Conservation (phyloP, 2,888 invertebrate genomes). For the Trilocha varians region DNA sequence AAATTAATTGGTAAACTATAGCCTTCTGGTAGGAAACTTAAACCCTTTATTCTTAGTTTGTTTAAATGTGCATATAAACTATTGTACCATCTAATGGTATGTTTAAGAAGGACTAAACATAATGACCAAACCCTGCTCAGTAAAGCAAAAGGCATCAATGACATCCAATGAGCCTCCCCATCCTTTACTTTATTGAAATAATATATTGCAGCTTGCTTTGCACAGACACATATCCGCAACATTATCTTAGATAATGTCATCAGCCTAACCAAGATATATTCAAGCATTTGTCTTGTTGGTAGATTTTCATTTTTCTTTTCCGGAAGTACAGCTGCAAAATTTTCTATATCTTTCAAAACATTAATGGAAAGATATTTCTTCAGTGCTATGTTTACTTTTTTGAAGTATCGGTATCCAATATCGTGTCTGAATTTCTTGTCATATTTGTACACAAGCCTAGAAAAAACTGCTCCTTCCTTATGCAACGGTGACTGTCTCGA, state of each 20-base stretch:
- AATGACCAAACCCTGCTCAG: conserved; percentile 72
- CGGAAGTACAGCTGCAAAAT: conserved; percentile 41
- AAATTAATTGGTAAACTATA: conserved; percentile 61
- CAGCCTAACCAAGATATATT: conserved; percentile 67
- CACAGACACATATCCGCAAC: conserved; percentile 57
- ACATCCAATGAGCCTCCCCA: conserved; percentile 73
- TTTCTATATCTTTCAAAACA: conserved; percentile 54
- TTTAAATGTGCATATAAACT: conserved; percentile 45
- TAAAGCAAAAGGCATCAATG: conserved; percentile 68
- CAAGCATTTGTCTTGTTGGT: conserved; percentile 74
- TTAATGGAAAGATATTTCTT: conserved; percentile 62
- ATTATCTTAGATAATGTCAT: conserved; percentile 73
- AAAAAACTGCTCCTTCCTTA: conserved; percentile 68
- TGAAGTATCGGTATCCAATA: conserved; percentile 69
- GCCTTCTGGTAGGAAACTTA: conserved; percentile 56
- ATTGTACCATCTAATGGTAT: conserved; percentile 66
- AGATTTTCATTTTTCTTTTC: conserved; percentile 41
- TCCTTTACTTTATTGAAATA: conserved; percentile 64
- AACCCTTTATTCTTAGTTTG: conserved; percentile 53
- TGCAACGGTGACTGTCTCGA: conserved; percentile 63
- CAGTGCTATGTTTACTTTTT: conserved; percentile 67
- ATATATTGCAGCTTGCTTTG: conserved; percentile 61
- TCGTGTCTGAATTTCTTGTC: conserved; percentile 74
- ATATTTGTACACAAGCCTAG: conserved; percentile 72
- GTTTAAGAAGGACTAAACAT: conserved; percentile 54